Percentiles rank a stretch among this genome's conserved stretches.
phyloP scores from a whole-genome alignment of 2,113 vertebrate genomes.

The Acanthochromis polyacanthus region DNA sequence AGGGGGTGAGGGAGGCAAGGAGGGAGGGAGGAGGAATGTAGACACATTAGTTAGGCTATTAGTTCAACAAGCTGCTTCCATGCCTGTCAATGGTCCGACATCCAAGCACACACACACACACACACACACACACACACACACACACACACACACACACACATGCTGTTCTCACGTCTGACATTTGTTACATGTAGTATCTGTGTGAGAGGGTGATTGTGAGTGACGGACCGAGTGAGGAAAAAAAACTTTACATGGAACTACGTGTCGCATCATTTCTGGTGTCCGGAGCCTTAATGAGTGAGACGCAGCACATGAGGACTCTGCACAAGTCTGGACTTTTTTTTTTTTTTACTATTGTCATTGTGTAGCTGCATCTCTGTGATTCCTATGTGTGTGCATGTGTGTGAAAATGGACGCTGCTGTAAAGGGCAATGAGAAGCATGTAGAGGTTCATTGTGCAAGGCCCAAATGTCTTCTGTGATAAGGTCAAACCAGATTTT shows the following conservation, averaged over 20 bases:
- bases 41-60: constrained; percentile 98
- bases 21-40: constrained; percentile 82
- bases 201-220: constrained; percentile 52
- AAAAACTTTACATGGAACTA: constrained; percentile 44
- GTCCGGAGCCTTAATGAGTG: constrained; percentile 62
- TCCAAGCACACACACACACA: constrained; percentile 57
- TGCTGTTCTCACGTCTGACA: constrained; percentile 53
- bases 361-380: constrained; percentile 38
- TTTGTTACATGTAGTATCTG: constrained; percentile 73
- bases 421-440: constrained; percentile 77
- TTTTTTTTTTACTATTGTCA: constrained; percentile 36
- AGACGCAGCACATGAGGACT: constrained; percentile 64
- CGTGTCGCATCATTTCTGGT: constrained; percentile 39
- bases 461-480: constrained; percentile 72
- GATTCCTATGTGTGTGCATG: constrained; percentile 41
- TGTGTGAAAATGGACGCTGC: constrained; percentile 41
- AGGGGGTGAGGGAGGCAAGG: constrained; percentile 33
- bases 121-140: constrained; percentile 69
- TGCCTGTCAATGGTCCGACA: constrained; percentile 92
- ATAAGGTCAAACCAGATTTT: constrained; percentile 75
- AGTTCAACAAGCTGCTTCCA: constrained; percentile 98
- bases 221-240: constrained; percentile 43
- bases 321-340: constrained; percentile 49
- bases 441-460: constrained; percentile 66
- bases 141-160: constrained; percentile 58